Evolutionary conservation across 2,797 vertebrate species (phyloP).

Genomic region (Smutsia gigantea): DNA sequence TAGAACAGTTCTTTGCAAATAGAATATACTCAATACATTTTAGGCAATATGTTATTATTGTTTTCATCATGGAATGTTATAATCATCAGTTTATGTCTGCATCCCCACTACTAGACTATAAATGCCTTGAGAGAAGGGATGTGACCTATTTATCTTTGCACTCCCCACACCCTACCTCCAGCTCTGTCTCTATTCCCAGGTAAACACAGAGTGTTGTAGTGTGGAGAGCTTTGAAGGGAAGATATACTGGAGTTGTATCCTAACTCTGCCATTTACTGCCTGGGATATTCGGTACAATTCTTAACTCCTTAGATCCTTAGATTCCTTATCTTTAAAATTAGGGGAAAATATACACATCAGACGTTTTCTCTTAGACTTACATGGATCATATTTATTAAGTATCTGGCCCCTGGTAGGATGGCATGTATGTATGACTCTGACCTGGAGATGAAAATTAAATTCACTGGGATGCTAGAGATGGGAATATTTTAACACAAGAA

Average conservation of each 20-base stretch:
- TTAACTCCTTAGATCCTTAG: not conserved
- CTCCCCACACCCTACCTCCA: not conserved
- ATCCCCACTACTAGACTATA: not conserved
- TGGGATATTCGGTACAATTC: not conserved
- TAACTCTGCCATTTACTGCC: not conserved
- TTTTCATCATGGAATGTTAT: constrained; percentile 24
- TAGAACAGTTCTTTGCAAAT: not conserved
- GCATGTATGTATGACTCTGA: not conserved
- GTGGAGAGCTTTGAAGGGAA: not conserved
- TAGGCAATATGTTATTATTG: not conserved
- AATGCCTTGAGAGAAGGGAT: not conserved
- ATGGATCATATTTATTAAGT: not conserved
- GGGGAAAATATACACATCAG: not conserved
- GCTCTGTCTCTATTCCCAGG: not conserved
- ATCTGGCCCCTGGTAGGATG: not conserved
- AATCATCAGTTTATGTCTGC: not conserved
- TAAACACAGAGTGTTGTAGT: not conserved
- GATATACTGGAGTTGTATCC: not conserved
- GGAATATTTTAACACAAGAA: not conserved
- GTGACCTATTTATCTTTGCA: not conserved
- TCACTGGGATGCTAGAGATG: not conserved
- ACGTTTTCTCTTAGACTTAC: not conserved
- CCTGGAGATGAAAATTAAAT: not conserved
- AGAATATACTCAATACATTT: not conserved
- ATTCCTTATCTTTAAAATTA: not conserved